Evolutionary conservation across 1,140 invertebrate genomes (phyloP).

Genomic region (Zaprionus ghesquierei): DNA sequence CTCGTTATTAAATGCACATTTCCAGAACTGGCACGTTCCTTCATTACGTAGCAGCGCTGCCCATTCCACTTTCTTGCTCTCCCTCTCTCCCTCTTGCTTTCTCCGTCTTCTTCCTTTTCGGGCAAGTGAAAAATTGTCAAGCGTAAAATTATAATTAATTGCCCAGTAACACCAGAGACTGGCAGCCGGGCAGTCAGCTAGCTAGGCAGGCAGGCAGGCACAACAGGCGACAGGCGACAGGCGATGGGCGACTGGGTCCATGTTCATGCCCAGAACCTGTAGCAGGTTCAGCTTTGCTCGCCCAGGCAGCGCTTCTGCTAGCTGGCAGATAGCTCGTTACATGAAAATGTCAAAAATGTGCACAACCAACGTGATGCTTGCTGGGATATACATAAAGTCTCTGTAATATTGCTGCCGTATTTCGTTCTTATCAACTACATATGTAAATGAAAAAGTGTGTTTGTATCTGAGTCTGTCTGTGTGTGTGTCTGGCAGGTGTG

Average conservation of each 20-base stretch:
- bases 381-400: constrained; percentile 25
- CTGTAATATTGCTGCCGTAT: background rate
- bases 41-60: constrained; percentile 20
- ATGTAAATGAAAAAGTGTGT: no score
- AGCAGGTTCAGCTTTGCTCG: background rate
- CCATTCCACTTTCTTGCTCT: background rate
- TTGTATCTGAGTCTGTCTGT: background rate
- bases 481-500: background rate
- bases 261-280: background rate
- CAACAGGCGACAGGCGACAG: constrained; percentile 13
- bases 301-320: background rate
- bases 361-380: constrained; percentile 22
- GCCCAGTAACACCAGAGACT: constrained; percentile 47
- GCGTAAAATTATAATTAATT: constrained; percentile 79
- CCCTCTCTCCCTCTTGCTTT: background rate
- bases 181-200: constrained; percentile 3
- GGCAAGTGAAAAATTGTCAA: constrained; percentile 61
- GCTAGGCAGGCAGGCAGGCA: constrained; percentile 6
- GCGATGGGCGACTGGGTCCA: background rate
- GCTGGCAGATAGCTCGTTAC: constrained; percentile 33
- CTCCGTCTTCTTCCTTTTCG: constrained; percentile 25
- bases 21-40: constrained; percentile 8
- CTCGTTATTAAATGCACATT: constrained; percentile 43
- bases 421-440: background rate
- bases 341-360: constrained; percentile 39